Percentiles rank a stretch among this genome's conserved stretches.
Evolutionary conservation across 2,113 vertebrate genomes (phyloP).

Genomic region (Alces alces): DNA sequence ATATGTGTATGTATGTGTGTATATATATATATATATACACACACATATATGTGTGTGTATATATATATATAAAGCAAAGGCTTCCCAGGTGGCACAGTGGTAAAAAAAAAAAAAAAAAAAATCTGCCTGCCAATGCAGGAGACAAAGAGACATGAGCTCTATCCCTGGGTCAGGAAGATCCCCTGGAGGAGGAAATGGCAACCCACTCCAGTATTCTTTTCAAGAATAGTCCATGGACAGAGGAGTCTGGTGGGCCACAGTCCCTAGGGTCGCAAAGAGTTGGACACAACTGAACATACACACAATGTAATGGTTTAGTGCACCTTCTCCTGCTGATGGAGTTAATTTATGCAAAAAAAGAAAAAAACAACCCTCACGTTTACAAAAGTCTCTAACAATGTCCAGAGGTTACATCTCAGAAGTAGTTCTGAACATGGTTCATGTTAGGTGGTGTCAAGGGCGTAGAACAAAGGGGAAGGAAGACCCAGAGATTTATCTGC

Average conservation of each 20-base stretch:
- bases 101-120: background rate
- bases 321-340: background rate
- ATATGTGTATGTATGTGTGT: too few species aligned
- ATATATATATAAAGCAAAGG: background rate
- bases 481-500: background rate
- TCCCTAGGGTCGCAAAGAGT: background rate
- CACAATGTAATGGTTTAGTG: background rate
- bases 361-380: background rate
- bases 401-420: constrained; percentile 1
- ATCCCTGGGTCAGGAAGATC: background rate
- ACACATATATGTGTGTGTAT: accelerated
- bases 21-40: too few species aligned
- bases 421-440: background rate
- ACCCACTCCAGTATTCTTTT: background rate
- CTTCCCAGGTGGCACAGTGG: background rate
- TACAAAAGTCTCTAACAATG: background rate
- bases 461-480: background rate
- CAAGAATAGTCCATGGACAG: background rate
- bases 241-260: background rate
- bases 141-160: background rate
- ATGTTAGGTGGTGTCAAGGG: background rate
- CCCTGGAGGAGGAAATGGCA: background rate
- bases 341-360: background rate
- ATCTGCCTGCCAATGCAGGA: background rate
- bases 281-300: background rate